These are phyloP conservation scores for Eupithecia vulgata DNA, from an alignment of 2,888 invertebrate genomes.

Conservation along the genomic window DNA sequence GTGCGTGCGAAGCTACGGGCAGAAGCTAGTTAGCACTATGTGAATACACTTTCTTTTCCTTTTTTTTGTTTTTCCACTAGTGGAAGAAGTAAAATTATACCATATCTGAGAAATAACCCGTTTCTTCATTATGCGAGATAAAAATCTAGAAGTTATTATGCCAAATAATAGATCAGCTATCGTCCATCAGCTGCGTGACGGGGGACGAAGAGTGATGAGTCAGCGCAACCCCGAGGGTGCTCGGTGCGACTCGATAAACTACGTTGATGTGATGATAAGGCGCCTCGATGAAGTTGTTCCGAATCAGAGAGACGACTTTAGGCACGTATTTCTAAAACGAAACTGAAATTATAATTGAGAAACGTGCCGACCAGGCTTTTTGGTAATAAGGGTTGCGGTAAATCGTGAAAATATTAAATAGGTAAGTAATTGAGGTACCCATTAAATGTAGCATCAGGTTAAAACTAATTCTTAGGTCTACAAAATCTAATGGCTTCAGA, in stretches of 20 bases:
- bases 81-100: too few relatives aligned
- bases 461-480: not conserved
- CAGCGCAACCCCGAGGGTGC: slow-evolving; percentile 27
- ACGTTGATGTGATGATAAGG: slow-evolving; percentile 28
- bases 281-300: slow-evolving; percentile 11
- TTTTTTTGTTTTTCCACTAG: too few relatives aligned
- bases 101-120: too few relatives aligned
- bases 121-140: not conserved
- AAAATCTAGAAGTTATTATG: not conserved
- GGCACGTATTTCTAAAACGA: not conserved
- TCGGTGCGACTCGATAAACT: slow-evolving; percentile 33
- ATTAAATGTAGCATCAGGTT: not conserved
- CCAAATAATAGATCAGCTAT: slow-evolving; percentile 6
- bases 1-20: too few relatives aligned
- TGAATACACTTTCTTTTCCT: too few relatives aligned
- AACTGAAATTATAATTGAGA: slow-evolving; percentile 4
- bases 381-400: not conserved
- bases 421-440: not conserved
- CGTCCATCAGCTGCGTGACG: slow-evolving; percentile 6
- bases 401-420: not conserved
- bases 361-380: not conserved
- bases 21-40: too few relatives aligned
- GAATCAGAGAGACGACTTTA: not conserved
- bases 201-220: slow-evolving; percentile 37
- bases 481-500: not conserved